Conservation (phyloP, 2,113 vertebrate species). For the Gila orcuttii region DNA sequence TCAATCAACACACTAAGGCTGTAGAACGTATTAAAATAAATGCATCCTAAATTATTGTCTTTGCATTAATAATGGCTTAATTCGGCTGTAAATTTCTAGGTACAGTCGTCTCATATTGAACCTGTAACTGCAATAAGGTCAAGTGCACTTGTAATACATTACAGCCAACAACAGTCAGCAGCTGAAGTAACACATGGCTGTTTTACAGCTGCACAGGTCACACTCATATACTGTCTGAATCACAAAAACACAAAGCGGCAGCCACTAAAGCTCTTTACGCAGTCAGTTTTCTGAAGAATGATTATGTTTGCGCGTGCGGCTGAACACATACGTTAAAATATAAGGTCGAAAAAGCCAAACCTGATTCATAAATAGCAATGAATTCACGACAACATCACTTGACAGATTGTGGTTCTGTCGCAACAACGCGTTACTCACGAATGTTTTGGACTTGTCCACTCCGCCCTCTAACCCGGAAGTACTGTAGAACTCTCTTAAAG, state of each 20-base stretch:
- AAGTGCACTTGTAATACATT: not conserved
- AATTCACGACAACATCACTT: not conserved
- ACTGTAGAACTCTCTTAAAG: constrained; percentile 57
- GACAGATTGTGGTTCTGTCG: not conserved
- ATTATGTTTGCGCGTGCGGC: not conserved
- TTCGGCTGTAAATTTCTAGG: not conserved
- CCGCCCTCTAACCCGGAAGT: constrained; percentile 61
- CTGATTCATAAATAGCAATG: not conserved
- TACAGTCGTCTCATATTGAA: not conserved
- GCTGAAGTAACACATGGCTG: not conserved
- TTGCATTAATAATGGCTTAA: not conserved
- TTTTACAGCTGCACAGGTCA: not conserved
- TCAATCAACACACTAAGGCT: not conserved
- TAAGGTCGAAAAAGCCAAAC: not conserved
- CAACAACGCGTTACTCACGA: constrained; percentile 22
- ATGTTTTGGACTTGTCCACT: constrained; percentile 4
- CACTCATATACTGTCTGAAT: not conserved
- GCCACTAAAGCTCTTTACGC: not conserved
- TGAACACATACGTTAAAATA: not conserved
- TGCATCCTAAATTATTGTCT: not conserved
- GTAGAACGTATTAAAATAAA: not conserved
- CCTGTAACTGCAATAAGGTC: not conserved
- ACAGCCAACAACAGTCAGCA: not conserved
- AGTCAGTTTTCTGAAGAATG: not conserved
- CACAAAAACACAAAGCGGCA: not conserved